Percentiles rank a stretch among this genome's conserved stretches.
Conservation (phyloP, 2,113 vertebrate species). For the Odocoileus hemionus region DNA sequence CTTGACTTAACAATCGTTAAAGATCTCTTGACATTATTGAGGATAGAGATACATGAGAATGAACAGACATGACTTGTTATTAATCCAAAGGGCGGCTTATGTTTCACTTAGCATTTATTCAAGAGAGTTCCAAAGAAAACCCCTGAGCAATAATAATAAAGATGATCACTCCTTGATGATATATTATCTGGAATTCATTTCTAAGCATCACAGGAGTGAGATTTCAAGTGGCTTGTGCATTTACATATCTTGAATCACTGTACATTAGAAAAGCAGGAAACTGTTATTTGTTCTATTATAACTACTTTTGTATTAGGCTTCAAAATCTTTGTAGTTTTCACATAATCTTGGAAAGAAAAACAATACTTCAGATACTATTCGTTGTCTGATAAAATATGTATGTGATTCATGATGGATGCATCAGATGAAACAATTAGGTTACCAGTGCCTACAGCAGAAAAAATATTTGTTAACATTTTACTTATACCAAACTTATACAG, state of each 20-base stretch:
- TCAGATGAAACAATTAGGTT: background rate
- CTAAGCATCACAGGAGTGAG: background rate
- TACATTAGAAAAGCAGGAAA: constrained; percentile 39
- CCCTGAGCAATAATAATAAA: background rate
- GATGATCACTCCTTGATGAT: background rate
- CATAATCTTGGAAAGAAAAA: constrained; percentile 43
- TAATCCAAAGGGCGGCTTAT: background rate
- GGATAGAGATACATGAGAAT: background rate
- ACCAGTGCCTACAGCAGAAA: background rate
- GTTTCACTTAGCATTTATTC: constrained; percentile 29
- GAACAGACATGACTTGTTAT: background rate
- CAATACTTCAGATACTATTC: constrained; percentile 11
- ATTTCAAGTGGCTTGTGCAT: constrained; percentile 28
- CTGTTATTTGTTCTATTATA: background rate
- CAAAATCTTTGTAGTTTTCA: constrained; percentile 21
- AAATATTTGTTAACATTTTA: background rate
- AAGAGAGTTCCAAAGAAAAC: background rate
- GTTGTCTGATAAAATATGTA: constrained; percentile 34
- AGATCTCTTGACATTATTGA: constrained; percentile 14
- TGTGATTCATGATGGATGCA: background rate
- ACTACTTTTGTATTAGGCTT: constrained; percentile 36
- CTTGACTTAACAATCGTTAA: background rate
- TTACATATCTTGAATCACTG: constrained; percentile 23
- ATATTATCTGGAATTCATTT: constrained; percentile 34
- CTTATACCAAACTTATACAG: background rate